Evolutionary conservation across 2,888 invertebrate genomes (phyloP).

Genomic region (Synergus itoensis): DNA sequence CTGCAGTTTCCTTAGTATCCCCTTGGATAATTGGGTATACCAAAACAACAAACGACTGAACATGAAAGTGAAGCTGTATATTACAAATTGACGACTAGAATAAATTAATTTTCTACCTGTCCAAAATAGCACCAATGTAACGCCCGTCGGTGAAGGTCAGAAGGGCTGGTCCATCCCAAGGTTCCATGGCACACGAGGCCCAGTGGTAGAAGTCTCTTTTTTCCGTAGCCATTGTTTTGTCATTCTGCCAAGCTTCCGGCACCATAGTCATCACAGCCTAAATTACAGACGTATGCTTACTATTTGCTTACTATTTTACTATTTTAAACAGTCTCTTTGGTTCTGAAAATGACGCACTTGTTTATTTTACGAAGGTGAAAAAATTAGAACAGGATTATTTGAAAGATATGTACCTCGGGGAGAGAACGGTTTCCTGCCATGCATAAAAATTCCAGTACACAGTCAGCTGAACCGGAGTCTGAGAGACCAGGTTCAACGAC

Average conservation of each 20-base stretch:
- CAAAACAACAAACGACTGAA: conserved; percentile 29
- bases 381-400: conserved; percentile 10
- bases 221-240: conserved; percentile 93
- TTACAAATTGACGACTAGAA: conserved; percentile 44
- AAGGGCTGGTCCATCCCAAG: conserved; percentile 99
- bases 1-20: conserved; percentile 41
- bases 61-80: conserved; percentile 60
- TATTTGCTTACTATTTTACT: conserved; percentile 30
- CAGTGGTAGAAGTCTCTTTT: conserved; percentile 98
- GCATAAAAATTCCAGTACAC: conserved; percentile 97
- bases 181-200: conserved; percentile 99
- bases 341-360: conserved; percentile 33
- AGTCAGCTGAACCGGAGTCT: conserved; percentile 98
- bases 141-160: conserved; percentile 99
- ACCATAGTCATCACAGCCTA: conserved; percentile 99
- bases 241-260: conserved; percentile 99
- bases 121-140: conserved; percentile 92
- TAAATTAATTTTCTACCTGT: conserved; percentile 77
- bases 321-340: conserved; percentile 31
- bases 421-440: conserved; percentile 94
- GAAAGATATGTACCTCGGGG: conserved; percentile 84
- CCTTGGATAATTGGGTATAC: conserved; percentile 39
- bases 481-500: conserved; percentile 98
- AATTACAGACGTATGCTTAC: conserved; percentile 41
- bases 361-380: conserved; percentile 12